These are phyloP conservation scores for Sphaerodactylus townsendi DNA, from an alignment of 2,113 vertebrate genomes.

Conservation along the genomic window DNA sequence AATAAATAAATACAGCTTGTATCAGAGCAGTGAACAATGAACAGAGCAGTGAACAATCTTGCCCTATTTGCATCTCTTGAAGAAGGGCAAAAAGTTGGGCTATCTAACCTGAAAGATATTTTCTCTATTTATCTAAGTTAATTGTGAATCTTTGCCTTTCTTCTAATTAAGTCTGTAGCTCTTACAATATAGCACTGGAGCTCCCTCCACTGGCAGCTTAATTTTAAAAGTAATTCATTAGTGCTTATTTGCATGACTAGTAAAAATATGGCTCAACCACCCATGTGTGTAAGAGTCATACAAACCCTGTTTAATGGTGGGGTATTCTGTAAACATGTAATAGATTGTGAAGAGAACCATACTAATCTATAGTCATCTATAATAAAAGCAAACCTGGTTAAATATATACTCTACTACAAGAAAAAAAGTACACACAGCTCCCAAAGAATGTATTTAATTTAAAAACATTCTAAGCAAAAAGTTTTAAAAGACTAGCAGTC, in stretches of 20 bases:
- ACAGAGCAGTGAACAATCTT: too few species aligned
- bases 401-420: background rate
- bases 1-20: too few species aligned
- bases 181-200: background rate
- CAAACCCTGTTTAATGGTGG: background rate
- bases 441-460: too few species aligned
- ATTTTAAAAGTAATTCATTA: background rate
- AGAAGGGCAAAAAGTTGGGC: background rate
- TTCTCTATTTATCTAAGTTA: background rate
- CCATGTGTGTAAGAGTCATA: background rate
- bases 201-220: background rate
- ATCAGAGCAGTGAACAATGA: background rate
- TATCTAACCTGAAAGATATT: too few species aligned
- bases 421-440: too few species aligned
- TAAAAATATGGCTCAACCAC: background rate
- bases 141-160: background rate
- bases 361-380: background rate
- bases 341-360: background rate
- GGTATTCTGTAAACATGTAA: background rate
- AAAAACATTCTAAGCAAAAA: background rate
- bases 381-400: background rate
- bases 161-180: background rate
- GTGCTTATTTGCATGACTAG: background rate
- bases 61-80: too few species aligned
- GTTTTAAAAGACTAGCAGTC: too few species aligned